A percentile compares a stretch with the other conserved stretches of the same genome.
Evolutionary conservation across 2,888 invertebrate species (phyloP).

Genomic region (Sturmia bella): DNA sequence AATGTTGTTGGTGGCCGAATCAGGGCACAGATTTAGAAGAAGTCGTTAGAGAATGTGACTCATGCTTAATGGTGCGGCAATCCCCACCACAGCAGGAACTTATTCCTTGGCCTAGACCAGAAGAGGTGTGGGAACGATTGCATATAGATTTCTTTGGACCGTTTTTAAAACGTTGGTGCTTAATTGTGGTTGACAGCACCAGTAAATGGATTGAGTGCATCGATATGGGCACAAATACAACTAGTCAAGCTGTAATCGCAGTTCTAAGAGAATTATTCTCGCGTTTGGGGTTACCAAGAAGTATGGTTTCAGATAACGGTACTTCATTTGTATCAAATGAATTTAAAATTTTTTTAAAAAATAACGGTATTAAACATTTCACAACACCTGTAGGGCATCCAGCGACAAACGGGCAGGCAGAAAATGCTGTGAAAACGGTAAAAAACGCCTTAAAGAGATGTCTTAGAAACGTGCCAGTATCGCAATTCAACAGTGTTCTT

Average conservation of each 20-base stretch:
- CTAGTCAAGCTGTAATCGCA: neutral
- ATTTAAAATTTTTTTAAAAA: no score
- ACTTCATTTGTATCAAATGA: no score
- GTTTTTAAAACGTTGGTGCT: neutral
- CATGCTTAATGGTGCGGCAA: no score
- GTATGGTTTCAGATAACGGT: no score
- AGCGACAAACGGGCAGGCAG: constrained; percentile 25
- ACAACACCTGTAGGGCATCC: no score
- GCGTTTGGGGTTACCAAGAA: neutral
- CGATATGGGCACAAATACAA: constrained; percentile 11
- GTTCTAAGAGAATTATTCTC: neutral
- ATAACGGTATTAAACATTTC: no score
- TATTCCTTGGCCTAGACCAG: no score
- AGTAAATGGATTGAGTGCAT: constrained; percentile 16
- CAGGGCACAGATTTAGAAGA: no score
- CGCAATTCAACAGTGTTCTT: constrained; percentile 53
- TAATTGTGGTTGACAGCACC: neutral
- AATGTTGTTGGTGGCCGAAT: no score
- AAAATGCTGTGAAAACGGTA: constrained; percentile 64
- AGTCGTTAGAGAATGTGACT: no score
- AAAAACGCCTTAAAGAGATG: constrained; percentile 64
- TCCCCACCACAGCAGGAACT: no score
- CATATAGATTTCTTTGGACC: neutral
- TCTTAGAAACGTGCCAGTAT: constrained; percentile 40
- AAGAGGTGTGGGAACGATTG: neutral